These are phyloP conservation scores for Psilopsiagon aymara DNA, from an alignment of 2,113 vertebrate genomes.

Conservation along the genomic window DNA sequence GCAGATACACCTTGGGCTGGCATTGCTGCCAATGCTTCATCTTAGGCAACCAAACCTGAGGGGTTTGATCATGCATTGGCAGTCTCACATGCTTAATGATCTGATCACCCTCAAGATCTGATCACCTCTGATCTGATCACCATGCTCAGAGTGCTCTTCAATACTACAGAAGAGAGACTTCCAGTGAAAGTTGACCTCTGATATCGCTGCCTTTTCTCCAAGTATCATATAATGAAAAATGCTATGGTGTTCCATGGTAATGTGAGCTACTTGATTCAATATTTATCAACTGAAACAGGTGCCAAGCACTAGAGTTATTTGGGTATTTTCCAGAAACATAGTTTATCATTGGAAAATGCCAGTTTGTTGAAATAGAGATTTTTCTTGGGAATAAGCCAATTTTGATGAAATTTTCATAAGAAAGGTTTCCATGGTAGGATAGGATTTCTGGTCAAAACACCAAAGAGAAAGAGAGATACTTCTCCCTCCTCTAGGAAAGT, in stretches of 20 bases:
- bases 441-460: conserved; percentile 32
- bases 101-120: background rate
- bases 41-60: background rate
- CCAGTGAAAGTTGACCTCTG: background rate
- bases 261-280: conserved; percentile 17
- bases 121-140: background rate
- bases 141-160: background rate
- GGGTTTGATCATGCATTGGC: background rate
- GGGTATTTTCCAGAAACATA: conserved; percentile 29
- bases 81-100: background rate
- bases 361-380: conserved; percentile 19
- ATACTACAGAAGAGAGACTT: background rate
- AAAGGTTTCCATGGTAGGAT: background rate
- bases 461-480: background rate
- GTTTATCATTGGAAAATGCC: conserved; percentile 17
- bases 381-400: background rate
- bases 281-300: conserved; percentile 37
- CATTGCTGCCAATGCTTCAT: background rate
- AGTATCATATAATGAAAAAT: background rate
- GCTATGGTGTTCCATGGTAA: background rate
- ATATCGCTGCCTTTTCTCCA: background rate
- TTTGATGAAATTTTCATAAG: conserved; percentile 39
- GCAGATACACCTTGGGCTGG: background rate
- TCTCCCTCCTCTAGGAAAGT: background rate
- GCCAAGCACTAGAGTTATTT: background rate